Percentiles rank a stretch among this genome's conserved stretches.
These are phyloP conservation scores for Tretioscincus oriximinensis DNA, from an alignment of 2,113 vertebrate genomes.

Conservation along the genomic window DNA sequence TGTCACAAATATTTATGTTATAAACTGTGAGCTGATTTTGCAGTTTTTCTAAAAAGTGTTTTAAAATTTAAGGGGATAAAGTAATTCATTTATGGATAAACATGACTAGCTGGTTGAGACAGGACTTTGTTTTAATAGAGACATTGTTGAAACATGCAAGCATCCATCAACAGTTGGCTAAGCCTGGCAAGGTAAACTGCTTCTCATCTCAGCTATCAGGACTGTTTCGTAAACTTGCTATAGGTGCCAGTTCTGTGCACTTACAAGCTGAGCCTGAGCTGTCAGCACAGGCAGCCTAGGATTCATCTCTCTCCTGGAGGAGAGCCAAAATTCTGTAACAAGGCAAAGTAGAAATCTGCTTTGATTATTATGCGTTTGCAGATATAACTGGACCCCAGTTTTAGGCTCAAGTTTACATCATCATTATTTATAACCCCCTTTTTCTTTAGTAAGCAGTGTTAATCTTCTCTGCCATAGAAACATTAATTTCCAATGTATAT, in stretches of 20 bases:
- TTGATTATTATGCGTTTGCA: not conserved
- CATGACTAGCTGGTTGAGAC: slow-evolving; percentile 14
- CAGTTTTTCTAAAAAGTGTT: not conserved
- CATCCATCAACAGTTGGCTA: not conserved
- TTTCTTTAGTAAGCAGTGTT: not conserved
- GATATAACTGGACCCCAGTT: not conserved
- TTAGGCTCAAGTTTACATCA: not conserved
- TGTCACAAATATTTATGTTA: not conserved
- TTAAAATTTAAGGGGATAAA: slow-evolving; percentile 1
- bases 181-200: slow-evolving; percentile 20
- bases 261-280: not conserved
- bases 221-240: not conserved
- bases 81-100: slow-evolving; percentile 15
- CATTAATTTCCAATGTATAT: too few relatives aligned
- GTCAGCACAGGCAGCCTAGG: slow-evolving; percentile 13
- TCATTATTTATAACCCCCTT: not conserved
- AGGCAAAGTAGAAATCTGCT: not conserved
- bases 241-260: slow-evolving; percentile 18
- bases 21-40: not conserved
- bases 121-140: slow-evolving; percentile 27
- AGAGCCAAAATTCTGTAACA: slow-evolving; percentile 7
- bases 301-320: slow-evolving; percentile 28
- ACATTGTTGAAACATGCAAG: not conserved
- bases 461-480: not conserved
- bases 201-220: not conserved